phyloP scores from a whole-genome alignment of 2,888 invertebrate species.

The Xylota sylvarum region DNA sequence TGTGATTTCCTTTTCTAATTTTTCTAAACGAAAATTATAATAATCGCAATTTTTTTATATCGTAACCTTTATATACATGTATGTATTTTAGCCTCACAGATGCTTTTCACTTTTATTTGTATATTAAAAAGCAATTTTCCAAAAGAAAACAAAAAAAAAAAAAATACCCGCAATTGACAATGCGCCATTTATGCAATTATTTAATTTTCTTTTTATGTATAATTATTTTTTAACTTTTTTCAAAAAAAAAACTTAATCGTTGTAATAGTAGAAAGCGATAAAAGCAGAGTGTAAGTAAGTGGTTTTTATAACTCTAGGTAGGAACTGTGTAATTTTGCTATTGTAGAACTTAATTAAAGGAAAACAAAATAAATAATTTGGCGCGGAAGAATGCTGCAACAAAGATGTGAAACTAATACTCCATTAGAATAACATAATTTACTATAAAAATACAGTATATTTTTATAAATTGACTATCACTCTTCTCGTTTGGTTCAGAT shows the following conservation, averaged over 20 bases:
- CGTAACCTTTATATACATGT: slow-evolving; percentile 22
- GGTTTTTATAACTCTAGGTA: slow-evolving; percentile 74
- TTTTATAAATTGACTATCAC: slow-evolving; percentile 59
- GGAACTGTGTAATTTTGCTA: slow-evolving; percentile 72
- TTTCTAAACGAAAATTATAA: slow-evolving; percentile 13
- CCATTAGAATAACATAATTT: slow-evolving; percentile 70
- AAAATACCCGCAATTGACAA: not conserved
- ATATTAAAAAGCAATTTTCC: slow-evolving; percentile 24
- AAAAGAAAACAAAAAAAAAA: slow-evolving; percentile 1
- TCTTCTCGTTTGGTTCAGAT: not conserved
- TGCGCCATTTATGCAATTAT: slow-evolving; percentile 13
- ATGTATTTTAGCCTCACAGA: slow-evolving; percentile 58
- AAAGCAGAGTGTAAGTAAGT: slow-evolving; percentile 50
- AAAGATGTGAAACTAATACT: slow-evolving; percentile 55
- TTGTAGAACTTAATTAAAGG: slow-evolving; percentile 44
- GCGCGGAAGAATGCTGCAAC: slow-evolving; percentile 30
- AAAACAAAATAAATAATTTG: slow-evolving; percentile 28
- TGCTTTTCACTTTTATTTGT: slow-evolving; percentile 57
- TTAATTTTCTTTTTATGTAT: slow-evolving; percentile 1
- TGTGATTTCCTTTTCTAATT: slow-evolving; percentile 72
- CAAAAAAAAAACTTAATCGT: slow-evolving; percentile 32
- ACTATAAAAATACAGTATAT: slow-evolving; percentile 46
- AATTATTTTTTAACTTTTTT: slow-evolving; percentile 20
- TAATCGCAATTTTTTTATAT: slow-evolving; percentile 44
- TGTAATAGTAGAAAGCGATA: slow-evolving; percentile 57